These are phyloP conservation scores for Hydrophis major DNA, from an alignment of 2,797 vertebrate species.

Conservation along the genomic window DNA sequence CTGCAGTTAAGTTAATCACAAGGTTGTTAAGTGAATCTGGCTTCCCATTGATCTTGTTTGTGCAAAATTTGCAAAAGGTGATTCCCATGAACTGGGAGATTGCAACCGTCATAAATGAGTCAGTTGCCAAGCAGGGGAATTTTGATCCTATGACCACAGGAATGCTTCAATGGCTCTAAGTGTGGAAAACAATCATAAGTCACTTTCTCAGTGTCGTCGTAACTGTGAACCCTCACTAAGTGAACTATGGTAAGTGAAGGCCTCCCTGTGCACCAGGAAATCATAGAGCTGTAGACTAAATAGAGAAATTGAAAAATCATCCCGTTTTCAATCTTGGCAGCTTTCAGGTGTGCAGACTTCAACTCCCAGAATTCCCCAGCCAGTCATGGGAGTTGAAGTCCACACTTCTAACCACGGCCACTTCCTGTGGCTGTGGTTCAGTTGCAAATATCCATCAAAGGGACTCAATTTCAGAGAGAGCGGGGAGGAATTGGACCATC, in stretches of 20 bases:
- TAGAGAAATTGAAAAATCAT: not conserved
- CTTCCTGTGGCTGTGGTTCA: not conserved
- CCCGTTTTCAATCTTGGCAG: not conserved
- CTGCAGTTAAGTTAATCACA: no score
- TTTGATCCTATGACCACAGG: not conserved
- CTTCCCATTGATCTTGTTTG: not conserved
- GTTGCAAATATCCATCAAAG: not conserved
- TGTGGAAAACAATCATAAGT: not conserved
- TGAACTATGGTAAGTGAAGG: not conserved
- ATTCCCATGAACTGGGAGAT: not conserved
- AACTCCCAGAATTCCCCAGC: not conserved
- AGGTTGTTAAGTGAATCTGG: not conserved
- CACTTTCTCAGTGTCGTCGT: not conserved
- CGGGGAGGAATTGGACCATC: not conserved
- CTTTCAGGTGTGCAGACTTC: not conserved
- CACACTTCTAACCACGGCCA: not conserved
- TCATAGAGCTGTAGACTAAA: not conserved
- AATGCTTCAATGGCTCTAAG: not conserved
- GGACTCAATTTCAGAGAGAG: not conserved
- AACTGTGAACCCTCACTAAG: not conserved
- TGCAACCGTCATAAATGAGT: not conserved
- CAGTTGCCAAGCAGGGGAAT: not conserved
- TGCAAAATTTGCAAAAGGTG: not conserved
- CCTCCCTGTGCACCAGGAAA: not conserved
- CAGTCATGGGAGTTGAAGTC: not conserved